Base-by-base conservation (phyloP, 1,140 invertebrate species). In the Drosophila teissieri region DNA sequence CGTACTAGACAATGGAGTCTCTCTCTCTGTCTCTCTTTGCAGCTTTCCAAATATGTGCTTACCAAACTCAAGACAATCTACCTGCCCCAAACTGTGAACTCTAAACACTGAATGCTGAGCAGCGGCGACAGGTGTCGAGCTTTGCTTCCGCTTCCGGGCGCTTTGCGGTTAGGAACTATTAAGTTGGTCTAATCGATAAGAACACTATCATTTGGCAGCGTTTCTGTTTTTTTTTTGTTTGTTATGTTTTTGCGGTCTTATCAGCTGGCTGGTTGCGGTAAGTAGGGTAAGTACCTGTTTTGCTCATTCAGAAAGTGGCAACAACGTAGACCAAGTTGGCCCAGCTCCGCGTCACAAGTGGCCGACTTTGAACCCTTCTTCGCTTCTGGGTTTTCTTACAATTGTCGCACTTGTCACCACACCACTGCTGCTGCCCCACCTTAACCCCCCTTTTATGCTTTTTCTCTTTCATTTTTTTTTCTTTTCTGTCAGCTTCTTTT, bases 321-420 rank as follows among this genome's bases (percentile, higher is more conserved):
- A 44, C 34, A 65, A 68, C 46, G 10, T 10, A 24, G 61, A 36
- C 19, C 31, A 44, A 37, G 61, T 65, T 68, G 37, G 64, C 37
- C 45, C 61, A 65, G 37, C 61, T 68, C 44, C 64, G 64, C 64
- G 64, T 67, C 64, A 68, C 64, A 68, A 69, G 42, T 68, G 60
- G 64, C 64, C 64, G 76, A 64, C 54, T 62, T 49, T 48, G 56
- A 55, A 74, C 65, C 60, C 45, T 54, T 49, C 73, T 48, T 42
- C 48, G 62, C 61, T 78, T 75, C 68, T 70, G 74, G 60, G 55
- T 75, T 78, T 73, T 54, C 65, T 82, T 67, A 86, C 82, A 88
- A 86, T 86, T 88, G 83, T 58, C 79, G 82, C 83, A 88, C 82
- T 88, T 86, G 83, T 86, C 82, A 78, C 40, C 54, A 52, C 36